phyloP scores from a whole-genome alignment of 1,140 invertebrate genomes.

The Littorina saxatilis region DNA sequence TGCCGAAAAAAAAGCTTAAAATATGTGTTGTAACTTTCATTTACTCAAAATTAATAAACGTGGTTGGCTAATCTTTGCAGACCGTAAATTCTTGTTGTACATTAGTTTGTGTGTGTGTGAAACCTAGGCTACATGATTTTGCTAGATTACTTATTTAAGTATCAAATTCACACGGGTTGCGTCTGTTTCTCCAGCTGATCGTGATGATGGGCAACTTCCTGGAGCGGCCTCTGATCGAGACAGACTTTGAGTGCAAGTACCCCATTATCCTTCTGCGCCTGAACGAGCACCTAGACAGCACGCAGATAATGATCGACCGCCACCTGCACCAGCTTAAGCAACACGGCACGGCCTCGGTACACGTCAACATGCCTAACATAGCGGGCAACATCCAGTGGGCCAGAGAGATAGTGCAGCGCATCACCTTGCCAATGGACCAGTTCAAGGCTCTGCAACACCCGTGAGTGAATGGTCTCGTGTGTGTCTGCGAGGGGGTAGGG shows the following conservation, averaged over 20 bases:
- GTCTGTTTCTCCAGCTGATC: constrained; percentile 91
- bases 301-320: constrained; percentile 1
- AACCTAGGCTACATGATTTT: too few relatives aligned
- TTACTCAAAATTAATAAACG: too few relatives aligned
- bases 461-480: constrained; percentile 53
- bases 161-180: too few relatives aligned
- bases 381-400: constrained; percentile 89
- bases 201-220: constrained; percentile 91
- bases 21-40: too few relatives aligned
- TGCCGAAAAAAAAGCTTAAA: too few relatives aligned
- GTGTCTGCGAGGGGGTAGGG: not conserved
- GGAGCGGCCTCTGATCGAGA: constrained; percentile 89
- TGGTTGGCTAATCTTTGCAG: too few relatives aligned
- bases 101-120: too few relatives aligned
- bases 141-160: too few relatives aligned
- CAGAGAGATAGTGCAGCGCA: constrained; percentile 84
- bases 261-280: constrained; percentile 86
- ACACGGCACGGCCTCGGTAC: constrained; percentile 77
- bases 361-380: constrained; percentile 88
- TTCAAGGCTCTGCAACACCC: constrained; percentile 72
- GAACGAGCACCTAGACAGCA: constrained; percentile 82
- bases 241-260: constrained; percentile 91
- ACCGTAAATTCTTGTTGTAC: too few relatives aligned
- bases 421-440: constrained; percentile 81
- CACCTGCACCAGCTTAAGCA: constrained; percentile 53